Evolutionary conservation across 2,888 invertebrate genomes (phyloP).

Genomic region (Therioaphis trifolii): DNA sequence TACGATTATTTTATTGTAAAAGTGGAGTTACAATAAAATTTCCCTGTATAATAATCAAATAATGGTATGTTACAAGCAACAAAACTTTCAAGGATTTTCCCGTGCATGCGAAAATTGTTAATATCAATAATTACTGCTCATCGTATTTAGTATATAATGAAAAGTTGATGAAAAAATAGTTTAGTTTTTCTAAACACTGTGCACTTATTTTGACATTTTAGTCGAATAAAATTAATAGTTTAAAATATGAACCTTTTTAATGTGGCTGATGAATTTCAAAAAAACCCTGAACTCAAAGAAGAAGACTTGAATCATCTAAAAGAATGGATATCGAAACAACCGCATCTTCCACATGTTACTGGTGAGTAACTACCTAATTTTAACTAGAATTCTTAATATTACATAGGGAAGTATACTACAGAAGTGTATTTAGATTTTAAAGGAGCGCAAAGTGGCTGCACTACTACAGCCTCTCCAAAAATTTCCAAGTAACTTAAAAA

Average conservation of each 20-base stretch:
- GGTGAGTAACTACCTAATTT: not conserved
- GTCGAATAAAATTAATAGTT: not conserved
- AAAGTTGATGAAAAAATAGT: conserved; percentile 13
- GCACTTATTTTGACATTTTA: not conserved
- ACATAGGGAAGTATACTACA: no score
- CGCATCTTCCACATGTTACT: conserved; percentile 62
- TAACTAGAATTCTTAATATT: no score
- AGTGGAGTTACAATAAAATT: not conserved
- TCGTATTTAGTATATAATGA: conserved; percentile 1
- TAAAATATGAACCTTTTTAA: conserved; percentile 55
- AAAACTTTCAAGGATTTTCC: conserved; percentile 26
- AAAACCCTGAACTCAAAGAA: conserved; percentile 65
- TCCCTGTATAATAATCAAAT: conserved; percentile 4
- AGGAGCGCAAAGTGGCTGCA: no score
- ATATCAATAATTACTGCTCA: not conserved
- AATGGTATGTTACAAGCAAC: not conserved
- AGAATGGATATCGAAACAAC: conserved; percentile 65
- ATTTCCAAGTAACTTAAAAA: no score
- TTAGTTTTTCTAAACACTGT: conserved; percentile 1
- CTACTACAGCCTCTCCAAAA: no score
- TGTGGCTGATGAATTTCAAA: conserved; percentile 63
- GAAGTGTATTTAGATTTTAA: no score
- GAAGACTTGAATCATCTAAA: conserved; percentile 66
- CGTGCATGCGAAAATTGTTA: not conserved
- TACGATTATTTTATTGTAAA: not conserved